Evolutionary conservation across 2,888 invertebrate genomes (phyloP).

Genomic region (Pogonocherus hispidulus): DNA sequence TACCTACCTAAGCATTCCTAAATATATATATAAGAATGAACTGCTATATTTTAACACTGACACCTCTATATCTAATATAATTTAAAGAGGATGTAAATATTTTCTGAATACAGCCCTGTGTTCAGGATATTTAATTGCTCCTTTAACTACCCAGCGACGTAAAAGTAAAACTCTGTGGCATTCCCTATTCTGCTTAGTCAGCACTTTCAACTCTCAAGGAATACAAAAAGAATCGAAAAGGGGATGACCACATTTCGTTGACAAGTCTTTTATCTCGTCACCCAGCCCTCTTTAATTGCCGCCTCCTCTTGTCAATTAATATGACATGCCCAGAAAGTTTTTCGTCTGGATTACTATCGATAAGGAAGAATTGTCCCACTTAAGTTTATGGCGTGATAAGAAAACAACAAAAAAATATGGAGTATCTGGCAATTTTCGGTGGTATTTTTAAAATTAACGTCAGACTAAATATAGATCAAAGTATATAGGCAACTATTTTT

Average conservation of each 20-base stretch:
- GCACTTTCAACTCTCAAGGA: slow-evolving; percentile 45
- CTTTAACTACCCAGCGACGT: slow-evolving; percentile 3
- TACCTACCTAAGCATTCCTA: too few relatives aligned
- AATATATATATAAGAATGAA: too few relatives aligned
- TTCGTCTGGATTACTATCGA: background rate
- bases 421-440: background rate
- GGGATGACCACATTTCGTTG: slow-evolving; percentile 26
- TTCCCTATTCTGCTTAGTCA: slow-evolving; percentile 26
- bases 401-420: background rate
- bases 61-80: background rate
- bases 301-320: slow-evolving; percentile 9
- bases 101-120: background rate
- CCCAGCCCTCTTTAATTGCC: slow-evolving; percentile 10
- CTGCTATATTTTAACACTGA: too few relatives aligned
- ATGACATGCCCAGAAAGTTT: slow-evolving; percentile 11
- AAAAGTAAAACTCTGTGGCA: slow-evolving; percentile 18
- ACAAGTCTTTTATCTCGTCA: slow-evolving; percentile 18
- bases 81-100: too few relatives aligned
- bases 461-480: too few relatives aligned
- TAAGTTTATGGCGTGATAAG: background rate
- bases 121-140: slow-evolving; percentile 5
- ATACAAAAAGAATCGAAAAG: slow-evolving; percentile 32
- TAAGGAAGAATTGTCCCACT: background rate
- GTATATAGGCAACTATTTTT: too few relatives aligned
- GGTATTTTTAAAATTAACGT: too few relatives aligned